These are phyloP conservation scores for Montipora sp. DNA, from an alignment of 64 coral and sea anemone species.

Conservation along the genomic window DNA sequence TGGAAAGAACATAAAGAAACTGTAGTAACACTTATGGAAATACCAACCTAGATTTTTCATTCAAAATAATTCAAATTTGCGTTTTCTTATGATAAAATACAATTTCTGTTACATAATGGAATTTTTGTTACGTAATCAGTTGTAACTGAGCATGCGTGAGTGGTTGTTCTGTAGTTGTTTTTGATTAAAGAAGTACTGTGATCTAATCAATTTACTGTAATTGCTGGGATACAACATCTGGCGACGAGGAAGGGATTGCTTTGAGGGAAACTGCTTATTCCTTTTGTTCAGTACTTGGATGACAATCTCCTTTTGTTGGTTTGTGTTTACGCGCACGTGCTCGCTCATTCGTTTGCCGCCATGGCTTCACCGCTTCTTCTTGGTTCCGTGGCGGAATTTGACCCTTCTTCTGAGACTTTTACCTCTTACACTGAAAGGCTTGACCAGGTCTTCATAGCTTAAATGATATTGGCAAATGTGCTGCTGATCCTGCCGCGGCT, in stretches of 20 bases:
- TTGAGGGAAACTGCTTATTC: background rate
- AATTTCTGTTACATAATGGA: too few relatives aligned
- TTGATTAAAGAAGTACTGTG: too few relatives aligned
- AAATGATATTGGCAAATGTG: background rate
- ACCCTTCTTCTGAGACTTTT: conserved; percentile 55
- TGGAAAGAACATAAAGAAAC: background rate
- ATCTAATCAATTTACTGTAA: too few relatives aligned
- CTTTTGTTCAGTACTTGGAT: background rate
- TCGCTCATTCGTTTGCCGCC: background rate
- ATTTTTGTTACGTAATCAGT: too few relatives aligned
- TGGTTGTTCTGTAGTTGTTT: too few relatives aligned
- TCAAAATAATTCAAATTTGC: too few relatives aligned
- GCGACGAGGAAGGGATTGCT: too few relatives aligned
- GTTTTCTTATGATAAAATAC: too few relatives aligned
- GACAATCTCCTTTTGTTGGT: background rate
- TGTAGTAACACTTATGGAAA: too few relatives aligned
- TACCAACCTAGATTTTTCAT: too few relatives aligned
- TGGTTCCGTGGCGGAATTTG: conserved; percentile 53
- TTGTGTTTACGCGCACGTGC: background rate
- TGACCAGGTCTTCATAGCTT: conserved; percentile 49
- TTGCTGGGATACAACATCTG: too few relatives aligned
- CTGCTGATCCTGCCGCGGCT: background rate
- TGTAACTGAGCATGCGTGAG: too few relatives aligned
- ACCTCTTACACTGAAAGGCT: background rate
- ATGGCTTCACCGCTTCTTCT: conserved; percentile 27